Conservation (phyloP, 2,888 invertebrate genomes). For the Eupithecia abbreviata region DNA sequence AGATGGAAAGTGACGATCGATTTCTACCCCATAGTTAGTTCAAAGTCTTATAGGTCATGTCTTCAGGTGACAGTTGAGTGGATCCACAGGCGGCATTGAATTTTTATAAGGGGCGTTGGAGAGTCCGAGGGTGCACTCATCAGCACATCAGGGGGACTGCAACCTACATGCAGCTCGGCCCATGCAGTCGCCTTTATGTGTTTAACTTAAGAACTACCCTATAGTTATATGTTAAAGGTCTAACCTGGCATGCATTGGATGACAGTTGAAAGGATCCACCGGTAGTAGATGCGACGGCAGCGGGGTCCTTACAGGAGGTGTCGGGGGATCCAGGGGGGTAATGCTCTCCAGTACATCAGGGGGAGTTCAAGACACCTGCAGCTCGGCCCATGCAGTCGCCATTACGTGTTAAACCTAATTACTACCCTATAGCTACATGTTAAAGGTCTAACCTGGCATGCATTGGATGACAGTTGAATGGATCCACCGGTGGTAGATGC, state of each 20-base stretch:
- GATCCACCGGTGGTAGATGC: conserved; percentile 77
- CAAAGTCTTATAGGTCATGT: not conserved
- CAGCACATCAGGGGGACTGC: not conserved
- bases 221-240: not conserved
- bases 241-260: conserved; percentile 82
- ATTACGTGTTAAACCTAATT: not conserved
- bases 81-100: not conserved
- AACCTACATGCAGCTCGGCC: not conserved
- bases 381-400: conserved; percentile 74
- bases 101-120: not conserved
- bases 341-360: conserved; percentile 85
- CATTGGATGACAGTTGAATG: conserved; percentile 84
- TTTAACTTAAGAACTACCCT: not conserved
- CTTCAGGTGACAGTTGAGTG: not conserved
- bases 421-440: not conserved
- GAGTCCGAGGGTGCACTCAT: not conserved
- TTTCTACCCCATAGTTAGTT: not conserved
- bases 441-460: conserved; percentile 69
- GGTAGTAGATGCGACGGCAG: conserved; percentile 76
- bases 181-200: not conserved
- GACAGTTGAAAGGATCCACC: conserved; percentile 83
- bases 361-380: conserved; percentile 91
- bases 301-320: conserved; percentile 84
- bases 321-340: conserved; percentile 87
- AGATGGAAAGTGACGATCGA: not conserved